These are phyloP conservation scores for Epirrhoe tristata DNA, from an alignment of 2,888 invertebrate genomes.

Conservation along the genomic window DNA sequence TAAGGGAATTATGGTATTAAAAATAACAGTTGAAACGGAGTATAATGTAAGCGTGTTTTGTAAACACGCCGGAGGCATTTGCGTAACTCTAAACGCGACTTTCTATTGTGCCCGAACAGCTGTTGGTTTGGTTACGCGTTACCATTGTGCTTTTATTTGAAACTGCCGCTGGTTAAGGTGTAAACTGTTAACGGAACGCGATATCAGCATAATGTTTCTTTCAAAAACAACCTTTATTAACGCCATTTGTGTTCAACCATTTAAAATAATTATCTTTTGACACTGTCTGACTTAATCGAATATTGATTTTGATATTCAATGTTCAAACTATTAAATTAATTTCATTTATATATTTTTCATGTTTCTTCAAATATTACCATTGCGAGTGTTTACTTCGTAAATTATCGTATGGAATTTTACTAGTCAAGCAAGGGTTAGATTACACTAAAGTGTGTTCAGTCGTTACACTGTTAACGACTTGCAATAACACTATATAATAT, in stretches of 20 bases:
- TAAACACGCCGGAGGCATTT: conserved; percentile 65
- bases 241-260: neutral
- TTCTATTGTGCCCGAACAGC: conserved; percentile 77
- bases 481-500: conserved; percentile 31
- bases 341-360: neutral
- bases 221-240: neutral
- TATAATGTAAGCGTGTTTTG: conserved; percentile 59
- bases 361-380: neutral
- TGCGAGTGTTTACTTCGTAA: neutral
- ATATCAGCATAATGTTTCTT: neutral
- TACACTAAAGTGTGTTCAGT: neutral
- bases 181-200: conserved; percentile 48
- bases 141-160: conserved; percentile 72
- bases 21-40: conserved; percentile 26
- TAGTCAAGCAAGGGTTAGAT: neutral
- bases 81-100: conserved; percentile 72
- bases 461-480: conserved; percentile 33
- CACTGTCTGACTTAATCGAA: neutral
- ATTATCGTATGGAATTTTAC: neutral
- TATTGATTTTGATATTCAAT: neutral
- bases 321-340: neutral
- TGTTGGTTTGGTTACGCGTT: conserved; percentile 71
- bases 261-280: neutral
- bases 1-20: conserved; percentile 32
- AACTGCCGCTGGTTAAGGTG: conserved; percentile 55